Conservation (phyloP, 2,113 vertebrate genomes). For the Datnioides undecimradiatus region DNA sequence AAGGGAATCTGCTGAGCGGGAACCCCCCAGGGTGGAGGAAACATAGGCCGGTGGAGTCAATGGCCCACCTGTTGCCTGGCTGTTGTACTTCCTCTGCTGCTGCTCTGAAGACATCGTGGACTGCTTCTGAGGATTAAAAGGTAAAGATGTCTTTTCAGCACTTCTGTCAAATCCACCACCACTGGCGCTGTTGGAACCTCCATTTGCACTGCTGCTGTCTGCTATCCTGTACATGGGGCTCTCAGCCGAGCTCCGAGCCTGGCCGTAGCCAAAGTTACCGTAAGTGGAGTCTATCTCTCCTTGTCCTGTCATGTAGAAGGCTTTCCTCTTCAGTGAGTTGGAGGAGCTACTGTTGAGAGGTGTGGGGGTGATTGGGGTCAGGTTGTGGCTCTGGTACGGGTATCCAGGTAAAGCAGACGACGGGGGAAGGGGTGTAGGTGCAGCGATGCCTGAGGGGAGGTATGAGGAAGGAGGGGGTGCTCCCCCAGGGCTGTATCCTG, state of each 20-base stretch:
- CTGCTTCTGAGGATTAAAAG: conserved; percentile 96
- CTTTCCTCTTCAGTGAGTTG: conserved; percentile 95
- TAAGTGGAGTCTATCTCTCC: conserved; percentile 95
- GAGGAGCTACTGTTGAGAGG: conserved; percentile 92
- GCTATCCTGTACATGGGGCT: conserved; percentile 96
- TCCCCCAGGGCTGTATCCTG: conserved; percentile 94
- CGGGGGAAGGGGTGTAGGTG: conserved; percentile 93
- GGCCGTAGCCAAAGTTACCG: conserved; percentile 94
- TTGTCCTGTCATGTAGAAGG: conserved; percentile 96
- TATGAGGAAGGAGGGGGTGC: conserved; percentile 93
- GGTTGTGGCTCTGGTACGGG: conserved; percentile 94
- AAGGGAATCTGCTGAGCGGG: conserved; percentile 91
- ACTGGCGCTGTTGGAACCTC: conserved; percentile 88
- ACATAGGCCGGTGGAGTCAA: conserved; percentile 93
- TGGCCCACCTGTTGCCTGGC: conserved; percentile 88
- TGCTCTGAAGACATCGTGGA: conserved; percentile 91
- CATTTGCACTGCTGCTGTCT: conserved; percentile 93
- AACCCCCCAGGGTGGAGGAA: conserved; percentile 88
- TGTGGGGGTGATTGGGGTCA: conserved; percentile 92
- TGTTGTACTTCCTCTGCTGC: conserved; percentile 94
- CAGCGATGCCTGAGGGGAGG: conserved; percentile 95
- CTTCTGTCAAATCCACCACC: conserved; percentile 93
- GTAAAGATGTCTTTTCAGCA: conserved; percentile 90
- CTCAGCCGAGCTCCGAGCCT: conserved; percentile 90
- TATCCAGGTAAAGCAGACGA: conserved; percentile 93